phyloP scores from a whole-genome alignment of 1,140 invertebrate genomes.

The Heliothis virescens region DNA sequence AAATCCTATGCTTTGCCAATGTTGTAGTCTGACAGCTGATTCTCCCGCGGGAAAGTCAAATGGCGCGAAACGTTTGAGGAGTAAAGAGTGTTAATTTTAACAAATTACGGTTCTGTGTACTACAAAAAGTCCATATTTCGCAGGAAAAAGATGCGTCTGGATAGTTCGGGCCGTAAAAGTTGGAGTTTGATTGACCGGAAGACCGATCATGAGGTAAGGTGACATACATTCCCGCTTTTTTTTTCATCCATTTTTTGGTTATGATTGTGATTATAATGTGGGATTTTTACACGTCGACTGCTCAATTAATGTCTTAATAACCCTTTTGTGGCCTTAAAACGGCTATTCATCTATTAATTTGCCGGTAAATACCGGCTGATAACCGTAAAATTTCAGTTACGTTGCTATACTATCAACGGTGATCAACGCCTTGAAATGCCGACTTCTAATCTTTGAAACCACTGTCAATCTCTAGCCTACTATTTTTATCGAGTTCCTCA shows the following conservation, averaged over 20 bases:
- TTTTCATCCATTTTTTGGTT: conserved; percentile 58
- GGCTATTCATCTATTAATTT: neutral
- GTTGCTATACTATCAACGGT: neutral
- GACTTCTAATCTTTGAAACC: neutral
- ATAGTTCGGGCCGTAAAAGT: conserved; percentile 68
- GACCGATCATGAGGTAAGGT: conserved; percentile 73
- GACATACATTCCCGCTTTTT: conserved; percentile 66
- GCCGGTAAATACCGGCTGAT: neutral
- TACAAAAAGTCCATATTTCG: conserved; percentile 44
- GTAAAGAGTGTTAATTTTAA: conserved; percentile 47
- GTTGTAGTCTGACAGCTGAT: conserved; percentile 78
- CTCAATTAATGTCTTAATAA: neutral
- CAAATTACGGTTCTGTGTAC: conserved; percentile 49
- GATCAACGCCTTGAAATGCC: neutral
- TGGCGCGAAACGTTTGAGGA: conserved; percentile 69
- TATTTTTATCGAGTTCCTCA: neutral
- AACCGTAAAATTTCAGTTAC: neutral
- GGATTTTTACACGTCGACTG: neutral
- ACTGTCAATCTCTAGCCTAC: neutral
- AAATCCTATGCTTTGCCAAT: conserved; percentile 42
- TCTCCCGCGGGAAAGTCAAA: conserved; percentile 77
- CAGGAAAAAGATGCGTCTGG: conserved; percentile 72
- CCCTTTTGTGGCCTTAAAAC: neutral
- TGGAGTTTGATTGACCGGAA: conserved; percentile 79
- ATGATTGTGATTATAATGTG: conserved; percentile 39